Evolutionary conservation across 2,797 vertebrate genomes (phyloP), one percentile per base, ranked within the genome.

Genomic region (Megalops cyprinoides): DNA sequence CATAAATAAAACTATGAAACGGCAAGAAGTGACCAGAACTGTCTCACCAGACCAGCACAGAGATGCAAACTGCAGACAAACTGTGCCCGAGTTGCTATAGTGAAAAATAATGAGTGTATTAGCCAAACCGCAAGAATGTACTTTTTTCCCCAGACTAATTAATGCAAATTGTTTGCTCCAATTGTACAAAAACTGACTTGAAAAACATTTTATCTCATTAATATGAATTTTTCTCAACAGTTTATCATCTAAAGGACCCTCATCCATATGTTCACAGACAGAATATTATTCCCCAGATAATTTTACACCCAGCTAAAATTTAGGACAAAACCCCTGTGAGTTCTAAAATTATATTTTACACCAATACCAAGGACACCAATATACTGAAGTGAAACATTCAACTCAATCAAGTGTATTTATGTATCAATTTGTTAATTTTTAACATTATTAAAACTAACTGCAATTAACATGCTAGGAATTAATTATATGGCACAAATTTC

Each of bases 31-130:
- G n/a, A 60, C 28, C n/a, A 10, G 56, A 60, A 25, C 20, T 51
- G 51, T 18, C 51, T 28, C 56, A 31, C 12, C 10, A 10, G 5
- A 25, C 56, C 56, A 25, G 56, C 56, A 28, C n/a, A 9, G 9
- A 60, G 56, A 60, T 48, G 46, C 46, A 48, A 48, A 48, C n/a
- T n/a, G 46, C 56, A 60, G 60, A 60, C 25, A 60, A 60, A 60
- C 25, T 28, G 56, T 12, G 25, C 56, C 9, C n/a, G 53, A 56
- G 53, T 56, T 56, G 20, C 20, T 56, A 53, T 20, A 3, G 53
- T 53, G 20, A 56, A 56, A 56, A 56, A 55, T 55, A n/a, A n/a
- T n/a, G n/a, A n/a, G n/a, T n/a, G n/a, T n/a, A n/a, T n/a, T n/a
- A n/a, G n/a, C n/a, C n/a, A n/a, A n/a, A n/a, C n/a, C n/a, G n/a